Base-by-base conservation (phyloP, 2,113 vertebrate genomes). In the Quiscalus mexicanus region DNA sequence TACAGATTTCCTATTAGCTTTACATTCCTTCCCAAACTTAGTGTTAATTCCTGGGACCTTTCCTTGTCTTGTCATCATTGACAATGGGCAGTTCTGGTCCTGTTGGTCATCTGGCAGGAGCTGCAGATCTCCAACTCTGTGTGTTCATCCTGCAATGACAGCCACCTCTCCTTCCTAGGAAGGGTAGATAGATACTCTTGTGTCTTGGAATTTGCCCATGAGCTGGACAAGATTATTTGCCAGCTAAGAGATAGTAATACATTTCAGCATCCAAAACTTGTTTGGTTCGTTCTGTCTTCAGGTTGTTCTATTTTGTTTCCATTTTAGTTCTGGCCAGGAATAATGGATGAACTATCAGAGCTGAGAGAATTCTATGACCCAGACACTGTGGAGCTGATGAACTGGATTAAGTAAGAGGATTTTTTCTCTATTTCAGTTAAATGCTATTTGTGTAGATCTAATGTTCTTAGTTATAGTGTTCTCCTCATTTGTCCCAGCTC, bases 381-480 rank as follows among this genome's bases (percentile, higher is more conserved):
- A 75, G 99, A 99, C 97, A 99, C 99, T 13, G 99, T 99, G 98
- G 99, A 99, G 98, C 98, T 99, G 97, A 99, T 99, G 99, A 98
- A 98, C 97, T 99, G 99, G 99, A 99, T 99, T 97, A 99, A 99
- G 99, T 99, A 98, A 98, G 98, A 97, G 85, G 94, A 96, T 91
- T 90, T 95, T 87, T 93, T 95, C 78, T 96, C 91, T 96, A 79
- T 95, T 96, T 87, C 95, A 95, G 47, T 90, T 85, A 88, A 95
- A 92, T 91, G 71, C 85, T 87, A 93, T 97, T 97, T 83, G 89
- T 95, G 93, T 82, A 82, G 62, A 39, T 84, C 45, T 91, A 76
- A 76, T 96, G 82, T 96, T 90, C 86, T 94, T 95, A 95, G 85
- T 81, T 95, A 63, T 15, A 50, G 70, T 33, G 79, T 83, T 87